Conservation (phyloP, 2,797 vertebrate species). For the Neoniphon sammara region DNA sequence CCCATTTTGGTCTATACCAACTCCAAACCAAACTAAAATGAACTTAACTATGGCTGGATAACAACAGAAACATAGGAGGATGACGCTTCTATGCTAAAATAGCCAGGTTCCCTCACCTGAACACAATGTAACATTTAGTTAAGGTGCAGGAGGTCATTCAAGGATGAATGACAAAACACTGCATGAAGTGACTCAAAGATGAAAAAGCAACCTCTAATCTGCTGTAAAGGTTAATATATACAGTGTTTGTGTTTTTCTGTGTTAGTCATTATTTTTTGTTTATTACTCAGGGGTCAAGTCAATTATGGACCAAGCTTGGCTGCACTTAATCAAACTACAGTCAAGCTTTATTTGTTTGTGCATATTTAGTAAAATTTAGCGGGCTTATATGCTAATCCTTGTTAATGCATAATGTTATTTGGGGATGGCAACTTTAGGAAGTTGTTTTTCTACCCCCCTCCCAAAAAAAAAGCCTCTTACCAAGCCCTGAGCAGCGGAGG, state of each 20-base stretch:
- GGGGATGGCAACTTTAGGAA: background rate
- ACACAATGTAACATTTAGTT: background rate
- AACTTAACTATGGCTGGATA: constrained; percentile 17
- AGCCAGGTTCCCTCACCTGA: background rate
- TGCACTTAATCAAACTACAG: constrained; percentile 27
- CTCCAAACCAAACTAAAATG: constrained; percentile 17
- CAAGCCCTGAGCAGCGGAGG: background rate
- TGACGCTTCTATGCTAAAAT: background rate
- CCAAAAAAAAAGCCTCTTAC: constrained; percentile 11
- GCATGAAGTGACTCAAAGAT: background rate
- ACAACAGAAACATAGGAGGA: no score
- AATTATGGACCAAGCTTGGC: constrained; percentile 25
- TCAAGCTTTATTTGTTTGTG: background rate
- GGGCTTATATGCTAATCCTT: constrained; percentile 43
- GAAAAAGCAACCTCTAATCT: background rate
- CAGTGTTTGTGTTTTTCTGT: background rate
- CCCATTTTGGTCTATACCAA: constrained; percentile 3
- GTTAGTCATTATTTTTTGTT: background rate
- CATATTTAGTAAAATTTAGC: constrained; percentile 19
- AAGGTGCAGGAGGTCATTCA: background rate
- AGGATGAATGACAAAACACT: constrained; percentile 5
- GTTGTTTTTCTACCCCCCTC: background rate
- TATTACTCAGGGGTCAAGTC: constrained; percentile 12
- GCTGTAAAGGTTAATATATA: background rate
- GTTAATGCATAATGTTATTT: background rate